Evolutionary conservation across 2,113 vertebrate species (phyloP).

Genomic region (Hypanus sabinus): DNA sequence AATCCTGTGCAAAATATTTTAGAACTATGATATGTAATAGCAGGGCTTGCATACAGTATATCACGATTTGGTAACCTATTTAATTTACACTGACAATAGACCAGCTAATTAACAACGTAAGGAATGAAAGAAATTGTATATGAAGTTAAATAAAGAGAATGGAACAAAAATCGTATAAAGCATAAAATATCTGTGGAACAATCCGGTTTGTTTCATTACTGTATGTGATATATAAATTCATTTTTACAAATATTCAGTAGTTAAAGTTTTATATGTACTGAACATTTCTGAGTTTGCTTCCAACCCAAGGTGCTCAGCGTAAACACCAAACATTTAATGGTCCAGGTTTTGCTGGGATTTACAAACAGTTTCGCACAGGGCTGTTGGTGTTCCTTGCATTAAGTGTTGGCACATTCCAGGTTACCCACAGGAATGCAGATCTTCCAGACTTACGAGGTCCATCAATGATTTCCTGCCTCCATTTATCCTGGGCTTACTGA

Average conservation of each 20-base stretch:
- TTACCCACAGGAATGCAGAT: no score
- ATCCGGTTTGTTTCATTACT: neutral
- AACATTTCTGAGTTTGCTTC: neutral
- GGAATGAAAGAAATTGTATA: neutral
- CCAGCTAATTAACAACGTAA: neutral
- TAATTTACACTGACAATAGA: neutral
- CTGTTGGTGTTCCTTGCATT: no score
- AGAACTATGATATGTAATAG: neutral
- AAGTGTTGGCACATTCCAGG: no score
- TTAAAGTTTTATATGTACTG: neutral
- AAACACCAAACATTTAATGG: neutral
- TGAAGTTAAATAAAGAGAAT: neutral
- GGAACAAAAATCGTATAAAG: neutral
- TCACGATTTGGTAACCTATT: neutral
- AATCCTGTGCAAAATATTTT: neutral
- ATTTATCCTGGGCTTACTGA: no score
- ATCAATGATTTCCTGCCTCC: no score
- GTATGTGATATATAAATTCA: neutral
- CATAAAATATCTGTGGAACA: neutral
- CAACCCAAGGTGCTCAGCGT: neutral
- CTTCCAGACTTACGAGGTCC: no score
- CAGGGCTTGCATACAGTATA: neutral
- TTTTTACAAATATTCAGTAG: neutral
- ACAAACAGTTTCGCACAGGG: no score
- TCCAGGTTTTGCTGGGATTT: no score